These are phyloP conservation scores for Troilus luridus DNA, from an alignment of 2,888 invertebrate species.

Conservation along the genomic window DNA sequence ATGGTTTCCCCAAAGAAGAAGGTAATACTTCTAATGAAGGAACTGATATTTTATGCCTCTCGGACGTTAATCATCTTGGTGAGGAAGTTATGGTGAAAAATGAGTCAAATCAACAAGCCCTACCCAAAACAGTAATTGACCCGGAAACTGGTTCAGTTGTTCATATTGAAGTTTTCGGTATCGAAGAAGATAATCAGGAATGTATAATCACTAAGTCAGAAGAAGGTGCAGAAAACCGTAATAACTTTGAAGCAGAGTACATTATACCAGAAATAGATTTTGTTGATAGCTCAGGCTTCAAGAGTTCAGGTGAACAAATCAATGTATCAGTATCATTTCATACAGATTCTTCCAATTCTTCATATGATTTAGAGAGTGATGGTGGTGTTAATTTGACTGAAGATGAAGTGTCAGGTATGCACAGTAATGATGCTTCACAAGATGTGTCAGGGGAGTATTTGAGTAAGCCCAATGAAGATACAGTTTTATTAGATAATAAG, in stretches of 20 bases:
- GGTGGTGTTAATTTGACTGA: background rate
- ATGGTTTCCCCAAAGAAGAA: background rate
- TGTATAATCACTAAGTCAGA: background rate
- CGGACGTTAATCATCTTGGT: slow-evolving; percentile 8
- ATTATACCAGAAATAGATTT: slow-evolving; percentile 35
- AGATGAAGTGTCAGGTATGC: background rate
- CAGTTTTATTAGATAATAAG: background rate
- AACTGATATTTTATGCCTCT: slow-evolving; percentile 6
- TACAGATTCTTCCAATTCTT: slow-evolving; percentile 2
- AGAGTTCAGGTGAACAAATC: background rate
- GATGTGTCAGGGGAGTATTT: background rate
- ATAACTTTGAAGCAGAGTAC: background rate
- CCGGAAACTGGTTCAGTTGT: background rate
- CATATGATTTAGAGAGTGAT: slow-evolving; percentile 23
- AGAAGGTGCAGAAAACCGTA: background rate
- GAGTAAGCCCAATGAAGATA: background rate
- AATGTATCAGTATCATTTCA: background rate
- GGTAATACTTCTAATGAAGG: background rate
- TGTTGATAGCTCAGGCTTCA: slow-evolving; percentile 4
- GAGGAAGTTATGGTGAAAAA: slow-evolving; percentile 9
- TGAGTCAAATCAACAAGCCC: background rate
- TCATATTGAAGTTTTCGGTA: background rate
- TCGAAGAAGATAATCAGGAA: background rate
- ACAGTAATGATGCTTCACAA: background rate
- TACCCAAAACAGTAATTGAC: background rate